Base-by-base conservation (phyloP, 2,113 vertebrate species). In the Ovis canadensis region DNA sequence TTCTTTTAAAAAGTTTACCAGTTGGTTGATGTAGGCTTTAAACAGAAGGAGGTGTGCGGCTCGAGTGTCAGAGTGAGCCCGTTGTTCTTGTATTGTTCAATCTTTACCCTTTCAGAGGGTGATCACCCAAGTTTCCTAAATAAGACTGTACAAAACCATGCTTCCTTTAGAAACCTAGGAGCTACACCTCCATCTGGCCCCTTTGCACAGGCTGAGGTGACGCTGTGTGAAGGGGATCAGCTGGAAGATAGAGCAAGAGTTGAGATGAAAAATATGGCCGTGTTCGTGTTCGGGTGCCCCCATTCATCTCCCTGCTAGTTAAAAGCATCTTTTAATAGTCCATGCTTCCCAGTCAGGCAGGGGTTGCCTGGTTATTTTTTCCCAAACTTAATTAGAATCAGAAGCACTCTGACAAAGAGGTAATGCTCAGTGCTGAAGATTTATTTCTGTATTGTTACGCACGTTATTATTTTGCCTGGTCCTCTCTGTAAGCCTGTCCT, bases 311-410 rank as follows among this genome's bases (percentile, higher is more conserved):
- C 33, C 50, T 17, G 0, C n/a, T 93, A 0, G 86, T 84, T 59
- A 54, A 31, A 62, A 62, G 67, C 91, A n/a, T 67, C 84, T 59
- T 55, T 80, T 36, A 62, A 95, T 97, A 95, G 95, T 96, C 97
- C 94, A 81, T 97, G 94, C 96, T 89, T 98, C 94, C 48, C 93
- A 98, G 98, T 93, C 97, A 91, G 97, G 94, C 74, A 92, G 64
- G 92, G 96, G 91, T 92, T 95, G 60, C 67, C 86, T 95, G 84
- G 95, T 84, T 98, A 97, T 97, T 98, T 98, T 89, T 97, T 95
- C 96, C 97, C 98, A 96, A 95, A 98, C 95, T 94, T 98, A 97
- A 98, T 98, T 98, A 97, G 97, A 97, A 96, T 97, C 96, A 91
- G 97, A 97, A 98, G 96, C 97, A 91, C 97, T 98, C 91, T 96